Conservation (phyloP, 2,797 vertebrate species). For the Chelonia mydas region DNA sequence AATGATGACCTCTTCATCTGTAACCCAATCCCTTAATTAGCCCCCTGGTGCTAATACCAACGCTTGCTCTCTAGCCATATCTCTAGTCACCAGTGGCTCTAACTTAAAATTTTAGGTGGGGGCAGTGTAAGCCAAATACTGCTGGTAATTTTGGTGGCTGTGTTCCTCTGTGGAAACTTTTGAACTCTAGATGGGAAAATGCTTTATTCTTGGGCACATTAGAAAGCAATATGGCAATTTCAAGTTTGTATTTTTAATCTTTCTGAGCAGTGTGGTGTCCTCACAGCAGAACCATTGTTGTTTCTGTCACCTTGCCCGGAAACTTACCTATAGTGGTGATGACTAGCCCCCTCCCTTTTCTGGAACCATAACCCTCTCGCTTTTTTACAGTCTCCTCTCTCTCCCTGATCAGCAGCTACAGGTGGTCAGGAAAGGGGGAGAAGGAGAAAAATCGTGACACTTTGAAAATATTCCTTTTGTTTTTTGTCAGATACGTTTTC, state of each 20-base stretch:
- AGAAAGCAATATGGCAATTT: not conserved
- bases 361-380: not conserved
- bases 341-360: not conserved
- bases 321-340: not conserved
- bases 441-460: not conserved
- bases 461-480: not conserved
- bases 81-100: not conserved
- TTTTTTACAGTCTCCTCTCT: not conserved
- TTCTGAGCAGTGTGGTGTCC: not conserved
- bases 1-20: not conserved
- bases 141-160: not conserved
- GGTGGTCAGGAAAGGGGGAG: not conserved
- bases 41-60: not conserved
- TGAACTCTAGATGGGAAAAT: not conserved
- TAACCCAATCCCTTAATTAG: not conserved
- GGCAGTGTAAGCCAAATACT: not conserved
- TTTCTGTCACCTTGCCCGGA: not conserved
- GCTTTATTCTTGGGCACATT: not conserved
- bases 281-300: not conserved
- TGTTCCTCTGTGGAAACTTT: not conserved
- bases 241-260: not conserved
- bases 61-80: not conserved
- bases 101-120: not conserved
- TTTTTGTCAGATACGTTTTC: constrained; percentile 10
- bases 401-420: not conserved